phyloP scores from a whole-genome alignment of 2,797 vertebrate species.

The Gouania willdenowi region DNA sequence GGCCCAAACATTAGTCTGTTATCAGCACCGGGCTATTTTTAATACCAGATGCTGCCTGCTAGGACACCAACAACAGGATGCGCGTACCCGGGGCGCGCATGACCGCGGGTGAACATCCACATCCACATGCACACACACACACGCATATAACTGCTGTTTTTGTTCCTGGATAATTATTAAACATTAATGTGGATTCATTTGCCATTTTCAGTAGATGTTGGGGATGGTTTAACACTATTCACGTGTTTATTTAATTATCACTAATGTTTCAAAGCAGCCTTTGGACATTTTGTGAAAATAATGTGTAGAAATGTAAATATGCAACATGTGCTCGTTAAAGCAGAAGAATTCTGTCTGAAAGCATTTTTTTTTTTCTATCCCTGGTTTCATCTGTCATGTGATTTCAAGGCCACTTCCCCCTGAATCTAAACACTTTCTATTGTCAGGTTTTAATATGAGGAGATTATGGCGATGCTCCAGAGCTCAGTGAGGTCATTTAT shows the following conservation, averaged over 20 bases:
- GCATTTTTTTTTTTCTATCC: not conserved
- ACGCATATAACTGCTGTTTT: constrained; percentile 7
- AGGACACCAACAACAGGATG: constrained; percentile 48
- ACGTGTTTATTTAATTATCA: too few species aligned
- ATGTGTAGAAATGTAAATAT: too few species aligned
- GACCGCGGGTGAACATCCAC: constrained; percentile 24
- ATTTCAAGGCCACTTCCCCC: constrained; percentile 3
- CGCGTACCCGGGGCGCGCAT: constrained; percentile 58
- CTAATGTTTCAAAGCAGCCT: not conserved
- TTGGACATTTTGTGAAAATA: too few species aligned
- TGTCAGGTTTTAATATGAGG: constrained; percentile 22
- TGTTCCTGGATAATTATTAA: not conserved
- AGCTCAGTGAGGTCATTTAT: constrained; percentile 48
- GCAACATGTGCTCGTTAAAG: too few species aligned
- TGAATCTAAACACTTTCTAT: constrained; percentile 5
- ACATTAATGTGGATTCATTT: too few species aligned
- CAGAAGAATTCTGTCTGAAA: constrained; percentile 1
- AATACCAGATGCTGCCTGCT: constrained; percentile 52
- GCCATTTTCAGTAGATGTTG: constrained; percentile 1
- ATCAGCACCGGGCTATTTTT: constrained; percentile 39
- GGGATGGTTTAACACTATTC: too few species aligned
- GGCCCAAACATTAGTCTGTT: constrained; percentile 33
- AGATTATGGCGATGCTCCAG: constrained; percentile 47
- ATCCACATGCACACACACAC: not conserved
- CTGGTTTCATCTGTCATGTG: not conserved